A percentile compares a stretch with the other conserved stretches of the same genome.
phyloP scores from a whole-genome alignment of 2,797 vertebrate genomes.

The Enteromius viviparus region DNA sequence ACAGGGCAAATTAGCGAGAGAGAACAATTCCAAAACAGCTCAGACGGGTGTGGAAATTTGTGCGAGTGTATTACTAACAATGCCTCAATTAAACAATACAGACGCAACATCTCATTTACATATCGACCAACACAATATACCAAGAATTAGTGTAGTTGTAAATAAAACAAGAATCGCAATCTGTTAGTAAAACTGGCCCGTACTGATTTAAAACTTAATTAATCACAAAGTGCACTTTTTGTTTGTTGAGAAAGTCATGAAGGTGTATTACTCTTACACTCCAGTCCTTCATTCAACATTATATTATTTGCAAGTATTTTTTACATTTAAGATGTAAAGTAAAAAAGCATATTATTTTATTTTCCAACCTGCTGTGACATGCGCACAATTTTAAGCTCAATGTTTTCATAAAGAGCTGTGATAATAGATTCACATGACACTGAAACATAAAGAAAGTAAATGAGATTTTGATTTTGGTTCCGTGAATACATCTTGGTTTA shows the following conservation, averaged over 20 bases:
- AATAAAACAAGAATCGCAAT: not conserved
- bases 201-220: not conserved
- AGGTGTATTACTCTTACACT: not conserved
- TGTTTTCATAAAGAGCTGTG: not conserved
- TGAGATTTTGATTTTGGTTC: not conserved
- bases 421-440: not conserved
- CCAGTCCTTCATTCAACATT: not conserved
- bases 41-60: not conserved
- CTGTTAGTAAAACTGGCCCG: not conserved
- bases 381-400: not conserved
- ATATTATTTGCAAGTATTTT: not conserved
- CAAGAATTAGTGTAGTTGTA: not conserved
- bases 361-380: not conserved
- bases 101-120: not conserved
- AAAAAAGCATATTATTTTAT: not conserved
- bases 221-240: not conserved
- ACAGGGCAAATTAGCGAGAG: not conserved
- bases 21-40: not conserved
- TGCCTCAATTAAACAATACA: not conserved
- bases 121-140: not conserved
- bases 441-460: slow-evolving; percentile 5
- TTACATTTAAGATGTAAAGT: not conserved
- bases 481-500: not conserved
- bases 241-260: not conserved
- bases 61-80: not conserved